phyloP scores from a whole-genome alignment of 2,888 invertebrate species.

The Cacoxenus indagator region DNA sequence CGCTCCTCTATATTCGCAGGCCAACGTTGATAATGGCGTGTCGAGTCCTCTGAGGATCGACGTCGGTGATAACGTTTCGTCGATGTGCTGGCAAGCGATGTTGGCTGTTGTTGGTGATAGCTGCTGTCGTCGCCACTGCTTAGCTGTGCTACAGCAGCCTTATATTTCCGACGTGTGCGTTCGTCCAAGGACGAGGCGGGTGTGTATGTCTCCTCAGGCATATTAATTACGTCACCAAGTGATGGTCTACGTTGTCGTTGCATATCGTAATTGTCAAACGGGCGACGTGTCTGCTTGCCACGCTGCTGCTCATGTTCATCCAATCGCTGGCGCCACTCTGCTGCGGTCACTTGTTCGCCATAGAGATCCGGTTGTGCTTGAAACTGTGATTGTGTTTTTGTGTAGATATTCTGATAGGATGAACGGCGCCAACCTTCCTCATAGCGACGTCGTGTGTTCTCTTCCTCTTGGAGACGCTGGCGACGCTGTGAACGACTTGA shows the following conservation, averaged over 20 bases:
- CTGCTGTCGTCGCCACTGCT: conserved; percentile 57
- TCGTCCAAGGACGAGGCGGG: conserved; percentile 63
- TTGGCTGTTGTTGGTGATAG: conserved; percentile 42
- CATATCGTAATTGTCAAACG: conserved; percentile 56
- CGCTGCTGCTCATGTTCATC: conserved; percentile 58
- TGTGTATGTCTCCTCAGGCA: conserved; percentile 40
- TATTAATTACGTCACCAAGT: conserved; percentile 49
- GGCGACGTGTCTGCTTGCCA: conserved; percentile 32
- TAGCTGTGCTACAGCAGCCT: conserved; percentile 29
- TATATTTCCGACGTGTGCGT: conserved; percentile 54
- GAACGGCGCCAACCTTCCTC: conserved; percentile 80
- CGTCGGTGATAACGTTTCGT: conserved; percentile 64
- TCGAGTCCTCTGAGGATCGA: conserved; percentile 65
- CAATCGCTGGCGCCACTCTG: conserved; percentile 62
- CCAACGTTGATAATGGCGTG: conserved; percentile 61
- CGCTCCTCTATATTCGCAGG: conserved; percentile 64
- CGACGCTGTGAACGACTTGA: conserved; percentile 81
- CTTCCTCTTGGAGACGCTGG: conserved; percentile 73
- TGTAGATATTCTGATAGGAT: conserved; percentile 71
- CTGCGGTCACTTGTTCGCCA: conserved; percentile 72
- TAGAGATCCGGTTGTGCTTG: conserved; percentile 78
- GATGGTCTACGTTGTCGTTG: conserved; percentile 53
- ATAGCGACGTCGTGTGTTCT: conserved; percentile 75
- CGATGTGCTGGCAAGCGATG: conserved; percentile 35
- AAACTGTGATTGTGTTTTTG: conserved; percentile 71